Conservation (phyloP, 2,888 invertebrate species). For the Blastobasis adustella region DNA sequence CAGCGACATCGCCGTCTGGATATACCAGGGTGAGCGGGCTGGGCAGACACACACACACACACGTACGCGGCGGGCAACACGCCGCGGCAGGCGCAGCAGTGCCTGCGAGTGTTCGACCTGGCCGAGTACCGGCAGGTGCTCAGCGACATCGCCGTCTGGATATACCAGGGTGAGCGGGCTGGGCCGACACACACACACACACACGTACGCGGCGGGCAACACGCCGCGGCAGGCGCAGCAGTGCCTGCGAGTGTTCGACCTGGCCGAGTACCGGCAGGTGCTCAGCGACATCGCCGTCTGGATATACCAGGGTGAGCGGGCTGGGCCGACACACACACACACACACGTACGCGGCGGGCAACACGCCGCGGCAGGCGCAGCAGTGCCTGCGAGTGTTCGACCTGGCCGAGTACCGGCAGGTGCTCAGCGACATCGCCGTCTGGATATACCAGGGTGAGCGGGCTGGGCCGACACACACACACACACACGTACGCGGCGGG, state of each 20-base stretch:
- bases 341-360: constrained; percentile 87
- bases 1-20: constrained; percentile 88
- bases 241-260: constrained; percentile 92
- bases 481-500: constrained; percentile 84
- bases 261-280: constrained; percentile 92
- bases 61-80: constrained; percentile 91
- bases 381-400: constrained; percentile 95
- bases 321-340: no score
- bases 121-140: constrained; percentile 92
- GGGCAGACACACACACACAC: no score
- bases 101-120: constrained; percentile 93
- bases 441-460: constrained; percentile 84
- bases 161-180: constrained; percentile 77
- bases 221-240: constrained; percentile 95
- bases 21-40: constrained; percentile 77
- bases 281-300: constrained; percentile 88
- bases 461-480: no score
- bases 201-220: constrained; percentile 89
- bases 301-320: constrained; percentile 80
- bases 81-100: constrained; percentile 93
- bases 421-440: constrained; percentile 86
- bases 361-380: constrained; percentile 93
- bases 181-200: no score
- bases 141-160: constrained; percentile 88
- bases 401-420: constrained; percentile 91